Percentiles rank a stretch among this genome's conserved stretches.
Conservation (phyloP, 2,888 invertebrate species). For the Pelosia muscerda region DNA sequence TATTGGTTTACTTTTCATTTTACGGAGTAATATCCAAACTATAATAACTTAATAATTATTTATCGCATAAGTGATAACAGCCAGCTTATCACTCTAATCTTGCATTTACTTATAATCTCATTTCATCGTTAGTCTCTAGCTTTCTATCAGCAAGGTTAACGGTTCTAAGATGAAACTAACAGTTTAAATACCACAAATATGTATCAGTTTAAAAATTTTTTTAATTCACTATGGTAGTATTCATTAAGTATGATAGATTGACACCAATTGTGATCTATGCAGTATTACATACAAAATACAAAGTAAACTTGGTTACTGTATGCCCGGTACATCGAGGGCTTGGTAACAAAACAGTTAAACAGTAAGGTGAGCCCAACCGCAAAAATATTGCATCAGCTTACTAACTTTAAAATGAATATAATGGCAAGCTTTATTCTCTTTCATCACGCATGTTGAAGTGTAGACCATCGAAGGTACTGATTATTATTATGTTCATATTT, state of each 20-base stretch:
- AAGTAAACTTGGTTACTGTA: background rate
- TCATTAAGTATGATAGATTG: too few species aligned
- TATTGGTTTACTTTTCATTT: too few species aligned
- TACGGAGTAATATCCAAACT: too few species aligned
- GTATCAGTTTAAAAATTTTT: slow-evolving; percentile 6
- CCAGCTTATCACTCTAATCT: too few species aligned
- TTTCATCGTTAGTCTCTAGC: too few species aligned
- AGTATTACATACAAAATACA: too few species aligned
- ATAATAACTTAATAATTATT: too few species aligned
- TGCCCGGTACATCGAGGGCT: background rate
- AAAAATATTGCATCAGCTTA: background rate
- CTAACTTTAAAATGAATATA: background rate
- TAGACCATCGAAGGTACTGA: background rate
- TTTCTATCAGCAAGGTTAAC: background rate
- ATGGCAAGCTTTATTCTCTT: background rate
- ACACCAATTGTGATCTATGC: too few species aligned
- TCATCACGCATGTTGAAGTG: background rate
- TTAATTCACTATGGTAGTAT: too few species aligned
- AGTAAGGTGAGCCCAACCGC: background rate
- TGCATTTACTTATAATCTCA: too few species aligned
- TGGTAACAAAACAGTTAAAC: background rate
- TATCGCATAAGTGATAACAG: too few species aligned
- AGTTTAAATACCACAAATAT: background rate
- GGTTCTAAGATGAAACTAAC: background rate
- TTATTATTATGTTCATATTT: background rate